Base-by-base conservation (phyloP, 2,797 vertebrate species). In the Muscicapa striata region DNA sequence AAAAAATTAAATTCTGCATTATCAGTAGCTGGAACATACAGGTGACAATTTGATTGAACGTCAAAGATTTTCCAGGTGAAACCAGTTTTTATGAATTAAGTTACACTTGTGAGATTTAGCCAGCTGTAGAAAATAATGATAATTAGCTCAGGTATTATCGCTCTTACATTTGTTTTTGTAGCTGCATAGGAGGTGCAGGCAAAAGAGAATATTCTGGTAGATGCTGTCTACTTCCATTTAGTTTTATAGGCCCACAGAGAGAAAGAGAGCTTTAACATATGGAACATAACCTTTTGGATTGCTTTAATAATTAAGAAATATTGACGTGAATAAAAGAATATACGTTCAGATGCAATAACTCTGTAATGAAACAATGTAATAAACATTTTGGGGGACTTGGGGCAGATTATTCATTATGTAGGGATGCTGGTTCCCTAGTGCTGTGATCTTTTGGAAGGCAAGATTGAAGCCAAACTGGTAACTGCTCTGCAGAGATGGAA, bases 231-330 rank as follows among this genome's bases (percentile, higher is more conserved):
- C 89, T 96, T 94, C 84, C 70, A 64, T 83, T 94, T 83, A 63
- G 30, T 82, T 97, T 97, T 97, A 96, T 96, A 86, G 93, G 83
- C 92, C 96, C 78, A 62, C 49, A 70, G 95, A 95, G 95, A 81
- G 79, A 90, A 45, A 38, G 57, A 70, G 81, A 84, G 34, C n/a
- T 94, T 72, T 90, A 94, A 89, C 80, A 90, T 90, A 82, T 82
- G 76, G 91, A 86, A 59, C 55, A 52, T 92, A 93, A 94, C 10
- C 30, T 90, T 89, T 90, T 83, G 73, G 40, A 78, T 93, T 90
- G 77, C 91, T 95, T 93, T 91, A 96, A 90, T 67, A 94, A 93
- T 92, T 90, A 90, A 82, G 51, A 91, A 94, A 74, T 76, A 40
- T 1, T 64, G 75, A 93, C 23, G 13, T 81, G 76, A 84, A 86